phyloP scores from a whole-genome alignment of 2,888 invertebrate genomes.

The Andrena praecox region DNA sequence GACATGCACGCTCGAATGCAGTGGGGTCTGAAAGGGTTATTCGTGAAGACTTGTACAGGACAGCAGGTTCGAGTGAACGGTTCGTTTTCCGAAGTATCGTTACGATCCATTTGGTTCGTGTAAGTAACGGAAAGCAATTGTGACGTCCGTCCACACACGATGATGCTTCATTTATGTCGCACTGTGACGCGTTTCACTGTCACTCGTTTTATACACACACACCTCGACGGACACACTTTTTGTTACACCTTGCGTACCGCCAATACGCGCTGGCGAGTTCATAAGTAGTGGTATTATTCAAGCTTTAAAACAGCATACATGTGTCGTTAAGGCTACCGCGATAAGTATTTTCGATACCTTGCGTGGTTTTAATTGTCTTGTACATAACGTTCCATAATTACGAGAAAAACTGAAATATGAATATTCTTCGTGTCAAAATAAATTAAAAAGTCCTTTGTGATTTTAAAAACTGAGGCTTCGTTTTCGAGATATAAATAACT shows the following conservation, averaged over 20 bases:
- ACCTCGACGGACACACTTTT: slow-evolving; percentile 23
- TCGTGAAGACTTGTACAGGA: slow-evolving; percentile 49
- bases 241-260: slow-evolving; percentile 18
- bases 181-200: slow-evolving; percentile 57
- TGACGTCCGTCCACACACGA: slow-evolving; percentile 59
- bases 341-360: too few species aligned
- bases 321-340: too few species aligned
- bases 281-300: slow-evolving; percentile 25
- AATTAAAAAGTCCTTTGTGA: too few species aligned
- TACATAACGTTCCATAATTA: too few species aligned
- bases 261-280: background rate
- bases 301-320: background rate
- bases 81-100: slow-evolving; percentile 33
- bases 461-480: too few species aligned
- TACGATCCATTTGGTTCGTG: slow-evolving; percentile 29
- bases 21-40: slow-evolving; percentile 23
- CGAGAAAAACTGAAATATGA: too few species aligned
- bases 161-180: slow-evolving; percentile 32
- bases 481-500: too few species aligned
- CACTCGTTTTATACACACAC: slow-evolving; percentile 26
- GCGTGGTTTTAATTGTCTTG: too few species aligned
- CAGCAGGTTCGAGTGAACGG: slow-evolving; percentile 48
- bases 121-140: slow-evolving; percentile 68
- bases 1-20: background rate
- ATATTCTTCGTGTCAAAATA: too few species aligned